Conservation (phyloP, 2,888 invertebrate species). For the Troglohyphantes excavatus region DNA sequence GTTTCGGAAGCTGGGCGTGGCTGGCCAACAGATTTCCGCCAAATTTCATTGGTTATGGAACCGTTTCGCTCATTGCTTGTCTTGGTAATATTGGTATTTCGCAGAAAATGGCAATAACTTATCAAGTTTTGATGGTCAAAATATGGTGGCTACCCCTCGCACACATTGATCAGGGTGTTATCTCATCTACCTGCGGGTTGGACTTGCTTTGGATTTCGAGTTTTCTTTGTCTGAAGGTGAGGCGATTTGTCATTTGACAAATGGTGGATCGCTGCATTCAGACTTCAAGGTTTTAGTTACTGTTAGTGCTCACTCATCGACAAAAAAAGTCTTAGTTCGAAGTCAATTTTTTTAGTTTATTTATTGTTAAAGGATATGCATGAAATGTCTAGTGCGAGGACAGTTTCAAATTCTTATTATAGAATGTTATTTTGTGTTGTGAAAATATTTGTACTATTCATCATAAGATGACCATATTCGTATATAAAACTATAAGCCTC, state of each 20-base stretch:
- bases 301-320: neutral
- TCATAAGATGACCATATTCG: too few relatives aligned
- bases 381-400: too few relatives aligned
- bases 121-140: slow-evolving; percentile 70
- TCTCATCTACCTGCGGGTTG: neutral
- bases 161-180: slow-evolving; percentile 2
- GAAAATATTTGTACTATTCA: too few relatives aligned
- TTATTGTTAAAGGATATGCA: too few relatives aligned
- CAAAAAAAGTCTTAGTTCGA: too few relatives aligned
- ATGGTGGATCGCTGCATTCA: slow-evolving; percentile 3
- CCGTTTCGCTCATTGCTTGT: slow-evolving; percentile 67
- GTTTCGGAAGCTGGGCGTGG: slow-evolving; percentile 72
- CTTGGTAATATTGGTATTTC: slow-evolving; percentile 66
- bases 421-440: too few relatives aligned
- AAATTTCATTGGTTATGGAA: slow-evolving; percentile 78
- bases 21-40: slow-evolving; percentile 58
- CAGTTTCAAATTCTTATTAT: too few relatives aligned
- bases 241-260: slow-evolving; percentile 44
- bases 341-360: too few relatives aligned
- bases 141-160: slow-evolving; percentile 53
- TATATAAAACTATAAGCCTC: too few relatives aligned
- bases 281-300: neutral
- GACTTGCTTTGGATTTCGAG: neutral
- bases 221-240: slow-evolving; percentile 10
- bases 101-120: slow-evolving; percentile 72